Evolutionary conservation across 1,140 invertebrate genomes (phyloP), one percentile per base, ranked within the genome.

Genomic region (Saccostrea echinata): DNA sequence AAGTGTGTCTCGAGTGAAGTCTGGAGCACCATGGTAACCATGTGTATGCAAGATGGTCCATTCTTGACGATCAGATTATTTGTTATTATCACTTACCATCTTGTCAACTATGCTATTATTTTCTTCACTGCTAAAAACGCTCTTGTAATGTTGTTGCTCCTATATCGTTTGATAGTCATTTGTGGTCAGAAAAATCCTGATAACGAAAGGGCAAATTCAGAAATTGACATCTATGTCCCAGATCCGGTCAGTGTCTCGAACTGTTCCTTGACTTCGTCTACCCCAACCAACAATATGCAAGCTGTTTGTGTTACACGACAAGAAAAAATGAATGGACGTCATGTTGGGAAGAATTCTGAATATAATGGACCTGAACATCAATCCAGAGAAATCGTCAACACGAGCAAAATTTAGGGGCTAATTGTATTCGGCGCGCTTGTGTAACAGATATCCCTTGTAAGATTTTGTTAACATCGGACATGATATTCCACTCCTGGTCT

Each of bases 41-140:
- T 95, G 53, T 92, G 95, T 52, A 81, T 95, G 21, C 95, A 95
- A 80, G 98, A 98, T 94, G 97, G 97, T 0, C 98, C 98, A 0
- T 98, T 98, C 94, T 95, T 98, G 3, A 97, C 96, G 0, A 97
- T 98, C 91, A 95, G 98, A 4, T 13, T 98, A 2, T 96, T 98
- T 51, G 96, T 98, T n/a, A 98, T 98, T 51, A 95, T 97, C 0
- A 97, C 97, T 88, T 98, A 97, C 92, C 96, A 97, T 86, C 97
- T 98, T 24, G 97, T 98, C 84, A 98, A 97, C 90, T 98, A 98
- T 92, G 98, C 97, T 96, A 98, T 98, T 90, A 93, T 98, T n/a
- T 98, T 98, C 94, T 98, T 98, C 94, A 98, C 97, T 90, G 97
- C 97, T 94, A 97, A 98, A 93, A 98, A 98, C 91, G 97, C 97